phyloP scores from a whole-genome alignment of 2,888 invertebrate genomes.

The Netelia inedita region DNA sequence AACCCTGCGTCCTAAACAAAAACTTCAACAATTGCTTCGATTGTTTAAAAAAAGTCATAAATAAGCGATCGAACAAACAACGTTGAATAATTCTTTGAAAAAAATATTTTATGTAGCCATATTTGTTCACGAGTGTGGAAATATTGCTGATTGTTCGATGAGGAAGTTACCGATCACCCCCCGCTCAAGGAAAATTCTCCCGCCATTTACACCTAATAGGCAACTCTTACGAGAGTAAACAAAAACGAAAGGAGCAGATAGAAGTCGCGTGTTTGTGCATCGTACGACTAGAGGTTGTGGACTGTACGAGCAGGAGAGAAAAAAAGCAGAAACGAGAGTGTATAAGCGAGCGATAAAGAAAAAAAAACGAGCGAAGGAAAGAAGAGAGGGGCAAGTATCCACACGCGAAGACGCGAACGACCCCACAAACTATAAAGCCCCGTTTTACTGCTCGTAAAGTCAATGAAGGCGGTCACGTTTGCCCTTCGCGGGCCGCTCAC shows the following conservation, averaged over 20 bases:
- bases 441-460: constrained; percentile 83
- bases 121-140: too few relatives aligned
- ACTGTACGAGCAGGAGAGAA: constrained; percentile 15
- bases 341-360: constrained; percentile 59
- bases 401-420: constrained; percentile 74
- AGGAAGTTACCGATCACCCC: constrained; percentile 8
- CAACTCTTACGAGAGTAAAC: constrained; percentile 48
- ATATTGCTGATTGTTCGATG: not conserved
- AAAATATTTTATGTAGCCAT: too few relatives aligned
- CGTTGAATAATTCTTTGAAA: too few relatives aligned
- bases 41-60: too few relatives aligned
- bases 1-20: too few relatives aligned
- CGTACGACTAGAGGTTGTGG: constrained; percentile 37
- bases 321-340: constrained; percentile 36
- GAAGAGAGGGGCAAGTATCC: constrained; percentile 67
- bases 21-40: too few relatives aligned
- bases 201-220: constrained; percentile 68
- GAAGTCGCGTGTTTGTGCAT: constrained; percentile 65
- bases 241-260: constrained; percentile 51
- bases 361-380: constrained; percentile 42
- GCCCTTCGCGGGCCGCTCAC: constrained; percentile 79
- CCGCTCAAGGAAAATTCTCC: constrained; percentile 32
- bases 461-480: constrained; percentile 83
- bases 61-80: too few relatives aligned
- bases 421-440: constrained; percentile 81